Base-by-base conservation (phyloP, 2,888 invertebrate genomes). In the Pristionchus entomophagus region DNA sequence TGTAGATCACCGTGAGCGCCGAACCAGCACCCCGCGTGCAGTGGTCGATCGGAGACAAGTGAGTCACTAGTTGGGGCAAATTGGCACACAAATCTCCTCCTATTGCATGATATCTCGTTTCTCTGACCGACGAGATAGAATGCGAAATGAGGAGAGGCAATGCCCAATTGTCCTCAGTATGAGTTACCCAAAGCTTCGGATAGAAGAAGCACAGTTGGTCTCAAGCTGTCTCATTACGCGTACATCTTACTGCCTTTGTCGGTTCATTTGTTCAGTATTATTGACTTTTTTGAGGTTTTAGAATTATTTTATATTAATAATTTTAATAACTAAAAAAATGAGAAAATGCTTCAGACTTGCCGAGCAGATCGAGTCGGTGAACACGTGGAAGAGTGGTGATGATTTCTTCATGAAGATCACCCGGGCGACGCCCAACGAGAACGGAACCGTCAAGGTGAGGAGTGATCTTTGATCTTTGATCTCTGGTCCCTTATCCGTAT, bases 31-130 rank as follows among this genome's bases (percentile, higher is more conserved):
- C 94, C 3, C 91, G 89, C 22, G 92, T 94, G 53, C 90, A 90
- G 81, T 94, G 94, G 94, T 84, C 69, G n/a, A 73, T 93, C 56
- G 91, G 92, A 82, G 91, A 90, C 83, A 88, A 90, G 86, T 69
- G 88, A 84, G 62, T 29, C 0, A 38, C 1, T 35, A 4, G n/a
- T 8, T 38, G 10, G n/a, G n/a, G n/a, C n/a, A n/a, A n/a, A n/a
- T n/a, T n/a, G n/a, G n/a, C n/a, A n/a, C n/a, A n/a, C n/a, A n/a
- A n/a, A n/a, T n/a, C n/a, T n/a, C n/a, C n/a, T 14, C 26, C 19
- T 26, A 22, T 59, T 26, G 22, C 8, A 12, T 59, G 19, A 59
- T 59, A 22, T 22, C 6, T 22, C 6, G 26, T 59, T 59, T 59
- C 59, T 8, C 19, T 59, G 22, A 14, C 8, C 8, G 26, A 14